Conservation (phyloP, 92 coral and sea anemone species). For the Nematostella vectensis region DNA sequence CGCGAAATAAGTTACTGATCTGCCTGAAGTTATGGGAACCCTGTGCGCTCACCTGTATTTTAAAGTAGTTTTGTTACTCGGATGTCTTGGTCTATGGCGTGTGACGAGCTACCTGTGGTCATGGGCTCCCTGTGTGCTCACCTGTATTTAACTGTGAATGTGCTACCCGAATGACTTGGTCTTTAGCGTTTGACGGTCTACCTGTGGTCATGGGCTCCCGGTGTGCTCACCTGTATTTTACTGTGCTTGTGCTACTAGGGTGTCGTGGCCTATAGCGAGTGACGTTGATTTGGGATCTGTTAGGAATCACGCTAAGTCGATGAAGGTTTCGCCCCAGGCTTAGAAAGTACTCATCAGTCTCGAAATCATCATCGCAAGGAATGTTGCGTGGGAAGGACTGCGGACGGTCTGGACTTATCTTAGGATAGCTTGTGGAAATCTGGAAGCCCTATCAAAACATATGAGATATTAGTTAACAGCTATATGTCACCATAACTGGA, state of each 20-base stretch:
- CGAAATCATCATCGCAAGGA: conserved; percentile 49
- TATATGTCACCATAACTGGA: no score
- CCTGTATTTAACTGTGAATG: no score
- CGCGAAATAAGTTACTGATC: no score
- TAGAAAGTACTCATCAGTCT: conserved; percentile 51
- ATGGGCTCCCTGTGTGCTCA: no score
- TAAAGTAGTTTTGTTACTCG: no score
- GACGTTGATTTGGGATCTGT: conserved; percentile 55
- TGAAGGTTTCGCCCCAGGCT: conserved; percentile 87
- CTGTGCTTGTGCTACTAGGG: conserved; percentile 38
- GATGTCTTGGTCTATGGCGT: no score
- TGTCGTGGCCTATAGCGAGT: conserved; percentile 84
- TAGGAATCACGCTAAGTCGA: conserved; percentile 54
- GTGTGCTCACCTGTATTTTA: conserved; percentile 41
- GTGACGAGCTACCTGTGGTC: not conserved
- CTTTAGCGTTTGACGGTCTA: no score
- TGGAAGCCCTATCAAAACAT: conserved; percentile 68
- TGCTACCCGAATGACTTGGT: no score
- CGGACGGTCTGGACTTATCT: conserved; percentile 20
- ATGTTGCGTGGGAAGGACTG: conserved; percentile 65
- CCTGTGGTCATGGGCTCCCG: no score
- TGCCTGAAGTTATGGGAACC: no score
- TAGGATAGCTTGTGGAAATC: conserved; percentile 33
- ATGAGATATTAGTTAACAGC: no score
- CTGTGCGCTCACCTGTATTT: no score